Conservation (phyloP, 1,140 invertebrate species). For the Melanaphis sacchari region DNA sequence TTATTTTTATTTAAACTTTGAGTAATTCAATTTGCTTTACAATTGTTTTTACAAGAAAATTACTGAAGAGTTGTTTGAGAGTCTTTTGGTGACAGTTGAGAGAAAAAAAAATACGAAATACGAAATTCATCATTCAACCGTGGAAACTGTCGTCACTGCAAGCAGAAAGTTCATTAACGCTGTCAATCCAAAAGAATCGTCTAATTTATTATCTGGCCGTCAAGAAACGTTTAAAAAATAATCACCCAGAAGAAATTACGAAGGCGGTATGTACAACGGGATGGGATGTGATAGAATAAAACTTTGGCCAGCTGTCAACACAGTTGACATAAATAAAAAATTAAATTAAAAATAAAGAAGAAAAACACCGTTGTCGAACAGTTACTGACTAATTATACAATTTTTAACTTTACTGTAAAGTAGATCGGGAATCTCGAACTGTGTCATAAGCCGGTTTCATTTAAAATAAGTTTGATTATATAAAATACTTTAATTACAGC, state of each 20-base stretch:
- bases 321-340: conserved; percentile 41
- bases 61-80: conserved; percentile 27
- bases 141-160: conserved; percentile 18
- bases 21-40: conserved; percentile 48
- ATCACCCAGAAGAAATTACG: conserved; percentile 26
- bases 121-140: conserved; percentile 48
- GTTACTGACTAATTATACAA: conserved; percentile 20
- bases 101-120: conserved; percentile 4
- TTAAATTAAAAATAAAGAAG: conserved; percentile 12
- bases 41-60: conserved; percentile 49
- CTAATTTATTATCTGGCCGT: conserved; percentile 52
- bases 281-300: conserved; percentile 22
- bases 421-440: background rate
- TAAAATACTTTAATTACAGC: background rate
- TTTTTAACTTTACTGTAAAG: background rate
- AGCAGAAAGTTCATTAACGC: conserved; percentile 48
- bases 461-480: background rate
- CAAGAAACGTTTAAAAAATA: conserved; percentile 48
- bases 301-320: conserved; percentile 41
- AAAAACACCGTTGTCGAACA: background rate
- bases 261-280: background rate
- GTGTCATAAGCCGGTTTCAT: background rate
- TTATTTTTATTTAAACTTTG: conserved; percentile 48
- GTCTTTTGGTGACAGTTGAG: conserved; percentile 33
- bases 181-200: conserved; percentile 51